Percentiles rank a stretch among this genome's conserved stretches.
phyloP scores from a whole-genome alignment of 2,113 vertebrate species.

The Mormyrus lacerda region DNA sequence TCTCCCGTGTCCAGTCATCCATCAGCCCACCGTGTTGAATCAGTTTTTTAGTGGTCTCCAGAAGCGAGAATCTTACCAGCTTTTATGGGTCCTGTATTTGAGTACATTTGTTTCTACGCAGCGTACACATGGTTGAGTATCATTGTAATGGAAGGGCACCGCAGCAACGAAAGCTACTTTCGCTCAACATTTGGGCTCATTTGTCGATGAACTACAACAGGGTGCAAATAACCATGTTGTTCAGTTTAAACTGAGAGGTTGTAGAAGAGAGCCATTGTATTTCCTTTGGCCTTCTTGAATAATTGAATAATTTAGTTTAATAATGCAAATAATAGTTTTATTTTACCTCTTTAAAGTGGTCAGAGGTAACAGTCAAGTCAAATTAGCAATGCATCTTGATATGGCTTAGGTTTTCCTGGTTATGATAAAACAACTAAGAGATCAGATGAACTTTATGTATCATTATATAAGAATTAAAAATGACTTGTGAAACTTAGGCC shows the following conservation, averaged over 20 bases:
- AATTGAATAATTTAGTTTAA: not conserved
- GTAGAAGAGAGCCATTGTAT: not conserved
- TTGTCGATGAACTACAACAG: not conserved
- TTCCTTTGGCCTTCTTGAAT: not conserved
- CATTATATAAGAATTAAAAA: not conserved
- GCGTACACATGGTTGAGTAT: not conserved
- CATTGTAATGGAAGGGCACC: not conserved
- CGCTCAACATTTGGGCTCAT: not conserved
- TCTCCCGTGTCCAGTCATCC: not conserved
- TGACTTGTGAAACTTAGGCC: not conserved
- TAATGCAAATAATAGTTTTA: not conserved
- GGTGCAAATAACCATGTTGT: not conserved
- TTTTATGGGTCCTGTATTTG: not conserved
- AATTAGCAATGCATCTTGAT: slow-evolving; percentile 10
- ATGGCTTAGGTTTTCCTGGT: not conserved
- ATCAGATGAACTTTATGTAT: not conserved
- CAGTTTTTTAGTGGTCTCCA: not conserved
- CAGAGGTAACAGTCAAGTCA: not conserved
- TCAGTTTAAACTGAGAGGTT: not conserved
- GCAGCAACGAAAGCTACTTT: not conserved
- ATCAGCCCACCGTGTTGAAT: not conserved
- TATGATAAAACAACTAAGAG: not conserved
- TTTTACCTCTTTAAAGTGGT: slow-evolving; percentile 20
- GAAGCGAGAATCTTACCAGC: not conserved
- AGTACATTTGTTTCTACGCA: not conserved